Evolutionary conservation across 2,888 invertebrate genomes (phyloP), one percentile per base, ranked within the genome.

Genomic region (Heliconius erato): DNA sequence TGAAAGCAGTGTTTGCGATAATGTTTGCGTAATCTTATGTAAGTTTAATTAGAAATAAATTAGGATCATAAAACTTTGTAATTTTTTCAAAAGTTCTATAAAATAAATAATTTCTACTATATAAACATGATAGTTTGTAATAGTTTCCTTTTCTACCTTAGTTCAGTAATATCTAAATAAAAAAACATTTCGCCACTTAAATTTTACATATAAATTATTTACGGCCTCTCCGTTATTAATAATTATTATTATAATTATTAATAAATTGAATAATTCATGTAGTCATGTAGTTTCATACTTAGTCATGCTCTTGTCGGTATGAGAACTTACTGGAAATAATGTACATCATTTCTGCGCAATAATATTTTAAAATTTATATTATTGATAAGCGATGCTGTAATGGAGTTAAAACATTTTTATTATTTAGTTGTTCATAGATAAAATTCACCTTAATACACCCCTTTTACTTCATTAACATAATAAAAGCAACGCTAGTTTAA

Each of bases 91-190:
- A 82, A 69, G 67, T 72, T 79, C 71, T 81, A 79, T 74, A 79
- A 74, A 82, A 83, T 81, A 84, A 83, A 84, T 72, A 72, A 72
- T 79, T 77, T 80, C 79, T 78, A 83, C 83, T 90, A 88, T 90
- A 88, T 85, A 71, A 59, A 44, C 32, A 54, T 23, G 40, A 63
- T 63, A 74, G 63, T 79, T 79, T 81, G 74, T 40, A 69, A 81
- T 81, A 81, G 74, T 74, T 81, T 49, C 26, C 59, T 76, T 71
- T 44, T n/a, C 11, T 67, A 78, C 78, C 67, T 40, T 32, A 1
- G 26, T 44, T 72, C 7, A 16, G 28, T 72, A 16, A 65, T 28
- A 67, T 11, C 0, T 11, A n/a, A 28, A 67, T n/a, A 65, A 4
- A 65, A 65, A 63, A 65, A 0, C 3, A 65, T 26, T 65, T 65